Evolutionary conservation across 2,797 vertebrate species (phyloP), one percentile per base, ranked within the genome.

Genomic region (Tamandua tetradactyla): DNA sequence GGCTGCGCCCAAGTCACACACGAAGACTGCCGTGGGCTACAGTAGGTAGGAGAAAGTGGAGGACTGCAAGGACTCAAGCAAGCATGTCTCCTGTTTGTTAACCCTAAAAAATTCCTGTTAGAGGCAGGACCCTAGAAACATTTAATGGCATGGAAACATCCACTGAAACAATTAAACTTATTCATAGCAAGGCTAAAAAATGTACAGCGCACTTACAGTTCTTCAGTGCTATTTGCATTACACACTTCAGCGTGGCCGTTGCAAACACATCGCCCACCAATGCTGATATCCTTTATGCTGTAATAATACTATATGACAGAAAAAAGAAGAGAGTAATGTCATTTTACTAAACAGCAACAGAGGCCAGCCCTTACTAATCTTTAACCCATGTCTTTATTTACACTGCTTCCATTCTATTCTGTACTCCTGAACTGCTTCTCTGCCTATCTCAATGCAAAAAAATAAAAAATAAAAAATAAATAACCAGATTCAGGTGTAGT

Each of bases 251-350:
- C 99, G 32, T 99, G 99, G 7, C 99, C 99, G 10, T 99, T 98
- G 96, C 99, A 99, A 94, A 99, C 99, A 96, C 99, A 99, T 49
- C 98, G 98, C 52, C 99, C 99, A 17, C 99, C 99, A 12, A 99
- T 89, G 96, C 99, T 99, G 98, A 99, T 99, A 97, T 99, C 99
- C 98, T 99, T 99, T 98, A 99, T 99, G 95, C 99, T 99, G 90
- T 99, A 99, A 96, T 99, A 99, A 97, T 99, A 99, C 99, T 99
- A 66, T 9, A 87, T 22, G 95, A 97, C 52, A 97, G 94, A 87
- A 93, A 89, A 93, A 40, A 92, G 47, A 61, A 78, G 0, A n/a
- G n/a, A n/a, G n/a, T n/a, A n/a, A 0, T 5, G 49, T 30, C 13
- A 42, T 44, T 52, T 88, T 74, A 89, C 49, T 2, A 13, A 71